These are phyloP conservation scores for Pristionchus maxplancki DNA, from an alignment of 2,888 invertebrate species.

Conservation along the genomic window DNA sequence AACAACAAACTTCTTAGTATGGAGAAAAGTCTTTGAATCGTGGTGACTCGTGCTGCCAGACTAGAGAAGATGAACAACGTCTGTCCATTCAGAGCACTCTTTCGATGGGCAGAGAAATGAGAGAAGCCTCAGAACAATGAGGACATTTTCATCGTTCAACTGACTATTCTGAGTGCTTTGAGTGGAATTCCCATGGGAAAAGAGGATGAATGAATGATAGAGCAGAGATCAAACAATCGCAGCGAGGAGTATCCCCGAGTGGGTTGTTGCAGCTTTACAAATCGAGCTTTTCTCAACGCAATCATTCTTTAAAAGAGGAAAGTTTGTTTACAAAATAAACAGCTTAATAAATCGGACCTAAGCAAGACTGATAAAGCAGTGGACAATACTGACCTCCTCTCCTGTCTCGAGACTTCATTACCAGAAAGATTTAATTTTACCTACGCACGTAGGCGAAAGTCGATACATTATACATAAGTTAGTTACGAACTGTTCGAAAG, in stretches of 20 bases:
- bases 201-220: not conserved
- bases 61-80: not conserved
- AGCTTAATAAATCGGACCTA: no score
- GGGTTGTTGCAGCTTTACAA: not conserved
- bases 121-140: not conserved
- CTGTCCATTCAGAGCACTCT: not conserved
- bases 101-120: not conserved
- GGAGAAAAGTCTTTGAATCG: not conserved
- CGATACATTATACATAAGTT: not conserved
- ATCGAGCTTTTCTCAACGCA: not conserved
- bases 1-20: conserved; percentile 9
- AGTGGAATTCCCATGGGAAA: not conserved
- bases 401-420: not conserved
- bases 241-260: not conserved
- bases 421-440: not conserved
- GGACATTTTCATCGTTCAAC: not conserved
- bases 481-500: not conserved
- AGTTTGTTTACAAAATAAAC: no score
- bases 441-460: not conserved
- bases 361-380: no score
- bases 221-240: not conserved
- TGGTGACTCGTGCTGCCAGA: not conserved
- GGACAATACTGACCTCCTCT: no score
- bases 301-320: no score
- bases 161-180: not conserved